Evolutionary conservation across 2,797 vertebrate genomes (phyloP), one percentile per base, ranked within the genome.

Genomic region (Cichlasoma orientale): DNA sequence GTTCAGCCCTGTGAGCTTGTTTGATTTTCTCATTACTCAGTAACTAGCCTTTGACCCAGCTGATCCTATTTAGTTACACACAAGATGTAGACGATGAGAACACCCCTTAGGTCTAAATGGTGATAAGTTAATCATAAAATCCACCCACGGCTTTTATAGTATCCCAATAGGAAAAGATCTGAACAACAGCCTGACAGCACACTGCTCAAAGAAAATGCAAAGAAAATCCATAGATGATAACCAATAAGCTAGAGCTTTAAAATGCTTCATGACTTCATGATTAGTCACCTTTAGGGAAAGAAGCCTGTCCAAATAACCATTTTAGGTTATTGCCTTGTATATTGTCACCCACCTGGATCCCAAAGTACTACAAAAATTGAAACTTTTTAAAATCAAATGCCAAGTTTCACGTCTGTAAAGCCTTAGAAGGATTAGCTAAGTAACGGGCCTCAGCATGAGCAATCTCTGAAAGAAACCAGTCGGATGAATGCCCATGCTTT

Each of bases 401-500:
- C 0, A 53, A 69, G 4, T 50, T 25, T 29, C 4, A 44, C 2
- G n/a, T 52, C 23, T 59, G 6, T 23, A 54, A 33, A 61, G 56
- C 5, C n/a, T 33, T 21, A 12, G 27, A 77, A 38, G 68, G 5
- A 79, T 82, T 31, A 44, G 71, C 54, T 72, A 79, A 75, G 72
- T 85, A 89, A 90, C 84, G 86, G 84, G 87, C 87, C 86, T 82
- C 56, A 77, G 79, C 29, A 74, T 75, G 71, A 81, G 74, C 84
- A 86, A 84, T 82, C 72, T 85, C 66, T 82, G 74, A 29, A 72
- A 72, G 68, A 84, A 44, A 82, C 29, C 56, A 76, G 54, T 79
- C 73, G 77, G 50, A 53, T 76, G 78, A 75, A 80, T 81, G 59
- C 72, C 79, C 82, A 36, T 53, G 75, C 84, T 88, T 86, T 88